Evolutionary conservation across 1,140 invertebrate species (phyloP).

Genomic region (Chironomus tepperi): DNA sequence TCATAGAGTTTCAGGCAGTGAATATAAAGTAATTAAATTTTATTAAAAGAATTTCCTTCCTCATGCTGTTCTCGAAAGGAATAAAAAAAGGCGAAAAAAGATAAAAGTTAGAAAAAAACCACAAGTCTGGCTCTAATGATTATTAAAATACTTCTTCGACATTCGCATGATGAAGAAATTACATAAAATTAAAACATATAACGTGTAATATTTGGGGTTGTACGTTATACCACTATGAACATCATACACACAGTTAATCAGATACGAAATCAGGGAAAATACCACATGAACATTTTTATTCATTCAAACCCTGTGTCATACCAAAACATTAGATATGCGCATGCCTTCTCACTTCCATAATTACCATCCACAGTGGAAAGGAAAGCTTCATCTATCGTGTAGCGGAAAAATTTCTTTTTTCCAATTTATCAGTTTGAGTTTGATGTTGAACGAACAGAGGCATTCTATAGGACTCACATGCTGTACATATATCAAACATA

Average conservation of each 20-base stretch:
- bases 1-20: no score
- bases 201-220: background rate
- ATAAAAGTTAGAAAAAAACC: background rate
- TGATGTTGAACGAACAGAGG: background rate
- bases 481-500: slow-evolving; percentile 17
- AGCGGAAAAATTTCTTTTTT: background rate
- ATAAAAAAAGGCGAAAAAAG: background rate
- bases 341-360: background rate
- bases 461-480: background rate
- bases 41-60: no score
- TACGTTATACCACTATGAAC: background rate
- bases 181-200: background rate
- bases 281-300: background rate
- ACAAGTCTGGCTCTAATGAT: slow-evolving; percentile 16
- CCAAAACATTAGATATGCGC: background rate
- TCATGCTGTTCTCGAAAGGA: no score
- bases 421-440: slow-evolving; percentile 1
- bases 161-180: background rate
- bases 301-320: background rate
- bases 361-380: background rate
- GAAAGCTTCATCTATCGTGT: background rate
- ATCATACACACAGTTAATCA: background rate
- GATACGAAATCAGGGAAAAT: background rate
- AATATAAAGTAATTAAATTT: no score
- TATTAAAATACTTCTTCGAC: background rate